A percentile compares a stretch with the other conserved stretches of the same genome.
Evolutionary conservation across 2,888 invertebrate species (phyloP).

Genomic region (Panzeria rudis): DNA sequence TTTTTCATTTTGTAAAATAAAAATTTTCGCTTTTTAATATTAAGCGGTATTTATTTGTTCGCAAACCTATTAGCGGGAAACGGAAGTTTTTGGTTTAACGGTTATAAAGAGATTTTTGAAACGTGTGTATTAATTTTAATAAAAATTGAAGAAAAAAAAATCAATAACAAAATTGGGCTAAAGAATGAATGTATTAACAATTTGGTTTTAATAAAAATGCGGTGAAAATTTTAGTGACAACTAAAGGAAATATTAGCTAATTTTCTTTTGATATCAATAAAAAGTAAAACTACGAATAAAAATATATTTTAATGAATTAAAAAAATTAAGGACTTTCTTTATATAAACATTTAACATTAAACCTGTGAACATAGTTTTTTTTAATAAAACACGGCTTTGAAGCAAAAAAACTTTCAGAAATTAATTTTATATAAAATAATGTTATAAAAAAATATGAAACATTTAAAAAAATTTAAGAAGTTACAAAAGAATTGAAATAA

Average conservation of each 20-base stretch:
- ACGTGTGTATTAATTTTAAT: conserved; percentile 23
- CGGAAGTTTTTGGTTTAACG: conserved; percentile 37
- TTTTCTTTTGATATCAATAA: too few relatives aligned
- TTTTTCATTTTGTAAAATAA: background rate
- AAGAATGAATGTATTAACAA: background rate
- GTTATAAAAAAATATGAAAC: background rate
- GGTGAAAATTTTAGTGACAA: background rate
- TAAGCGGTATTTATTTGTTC: conserved; percentile 10
- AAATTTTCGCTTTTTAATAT: conserved; percentile 7
- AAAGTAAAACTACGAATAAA: too few relatives aligned
- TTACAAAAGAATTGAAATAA: background rate
- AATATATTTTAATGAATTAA: too few relatives aligned
- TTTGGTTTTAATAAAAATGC: background rate
- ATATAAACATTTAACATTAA: too few relatives aligned
- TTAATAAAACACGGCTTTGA: too few relatives aligned
- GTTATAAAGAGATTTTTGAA: conserved; percentile 10
- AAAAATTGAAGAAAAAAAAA: background rate
- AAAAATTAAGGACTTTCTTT: too few relatives aligned
- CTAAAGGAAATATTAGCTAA: too few relatives aligned
- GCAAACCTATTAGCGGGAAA: conserved; percentile 23
- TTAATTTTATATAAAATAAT: background rate
- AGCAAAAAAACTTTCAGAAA: too few relatives aligned
- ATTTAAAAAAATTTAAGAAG: background rate
- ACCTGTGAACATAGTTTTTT: too few relatives aligned
- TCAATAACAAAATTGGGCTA: background rate